Evolutionary conservation across 2,888 invertebrate species (phyloP).

Genomic region (Eutolmus rufibarbis): DNA sequence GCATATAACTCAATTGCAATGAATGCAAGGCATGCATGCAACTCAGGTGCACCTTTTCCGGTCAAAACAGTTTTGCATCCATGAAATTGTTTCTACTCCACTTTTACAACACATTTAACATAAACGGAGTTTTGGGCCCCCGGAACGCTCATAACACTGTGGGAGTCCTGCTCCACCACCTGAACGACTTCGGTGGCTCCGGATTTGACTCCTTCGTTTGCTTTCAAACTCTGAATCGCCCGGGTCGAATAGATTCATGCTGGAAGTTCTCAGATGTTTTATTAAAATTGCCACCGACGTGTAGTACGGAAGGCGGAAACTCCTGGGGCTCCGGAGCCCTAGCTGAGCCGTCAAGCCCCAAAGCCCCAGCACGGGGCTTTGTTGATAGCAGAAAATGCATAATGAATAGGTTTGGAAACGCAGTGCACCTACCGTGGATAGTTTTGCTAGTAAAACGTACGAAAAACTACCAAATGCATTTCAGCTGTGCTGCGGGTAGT

Average conservation of each 20-base stretch:
- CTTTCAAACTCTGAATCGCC: not conserved
- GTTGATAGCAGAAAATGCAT: not conserved
- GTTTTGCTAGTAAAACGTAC: not conserved
- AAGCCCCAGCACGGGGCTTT: not conserved
- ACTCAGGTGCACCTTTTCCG: constrained; percentile 6
- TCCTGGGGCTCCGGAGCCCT: not conserved
- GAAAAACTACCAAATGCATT: not conserved
- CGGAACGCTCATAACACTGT: not conserved
- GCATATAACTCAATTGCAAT: not conserved
- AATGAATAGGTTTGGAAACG: constrained; percentile 9
- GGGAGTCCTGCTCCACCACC: not conserved
- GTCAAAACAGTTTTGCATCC: constrained; percentile 21
- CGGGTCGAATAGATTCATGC: not conserved
- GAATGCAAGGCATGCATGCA: not conserved
- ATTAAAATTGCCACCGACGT: not conserved
- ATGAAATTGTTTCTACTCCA: not conserved
- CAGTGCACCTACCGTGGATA: not conserved
- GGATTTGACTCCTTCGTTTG: not conserved
- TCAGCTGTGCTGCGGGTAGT: not conserved
- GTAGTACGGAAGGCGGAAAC: not conserved
- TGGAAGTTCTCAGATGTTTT: not conserved
- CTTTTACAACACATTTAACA: constrained; percentile 8
- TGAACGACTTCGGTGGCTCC: not conserved
- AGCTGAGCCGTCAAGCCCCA: not conserved
- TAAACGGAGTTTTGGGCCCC: not conserved